Conservation (phyloP, 2,113 vertebrate genomes). For the Austrofundulus limnaeus region DNA sequence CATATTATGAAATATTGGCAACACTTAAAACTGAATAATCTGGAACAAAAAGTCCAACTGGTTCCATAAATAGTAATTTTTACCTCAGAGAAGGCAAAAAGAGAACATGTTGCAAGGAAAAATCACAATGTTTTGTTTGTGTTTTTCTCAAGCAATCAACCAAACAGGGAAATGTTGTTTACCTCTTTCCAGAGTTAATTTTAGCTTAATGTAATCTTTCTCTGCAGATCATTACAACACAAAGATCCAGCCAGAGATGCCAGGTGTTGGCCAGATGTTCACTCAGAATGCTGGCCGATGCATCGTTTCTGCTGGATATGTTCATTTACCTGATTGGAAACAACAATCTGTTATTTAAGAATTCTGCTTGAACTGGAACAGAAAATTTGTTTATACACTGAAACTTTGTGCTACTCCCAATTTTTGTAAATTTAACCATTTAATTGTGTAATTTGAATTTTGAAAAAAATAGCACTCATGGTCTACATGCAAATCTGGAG, state of each 20-base stretch:
- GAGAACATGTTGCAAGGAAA: constrained; percentile 20
- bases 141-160: constrained; percentile 13
- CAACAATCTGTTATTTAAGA: no score
- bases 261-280: constrained; percentile 57
- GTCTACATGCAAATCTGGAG: no score
- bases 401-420: no score
- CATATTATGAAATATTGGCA: constrained; percentile 39
- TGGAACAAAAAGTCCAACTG: constrained; percentile 17
- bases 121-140: no score
- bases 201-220: constrained; percentile 5
- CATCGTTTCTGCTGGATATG: not conserved
- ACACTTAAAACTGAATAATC: constrained; percentile 10
- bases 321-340: no score
- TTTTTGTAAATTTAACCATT: no score
- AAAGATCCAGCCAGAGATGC: constrained; percentile 5
- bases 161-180: constrained; percentile 8
- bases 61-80: constrained; percentile 32
- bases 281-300: not conserved
- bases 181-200: constrained; percentile 19
- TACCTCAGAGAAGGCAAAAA: constrained; percentile 9
- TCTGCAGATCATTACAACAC: constrained; percentile 1
- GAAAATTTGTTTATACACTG: no score
- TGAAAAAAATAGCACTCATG: no score
- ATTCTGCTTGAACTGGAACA: no score
- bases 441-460: no score